Base-by-base conservation (phyloP, 2,797 vertebrate genomes). In the Rhynchotus rufescens region DNA sequence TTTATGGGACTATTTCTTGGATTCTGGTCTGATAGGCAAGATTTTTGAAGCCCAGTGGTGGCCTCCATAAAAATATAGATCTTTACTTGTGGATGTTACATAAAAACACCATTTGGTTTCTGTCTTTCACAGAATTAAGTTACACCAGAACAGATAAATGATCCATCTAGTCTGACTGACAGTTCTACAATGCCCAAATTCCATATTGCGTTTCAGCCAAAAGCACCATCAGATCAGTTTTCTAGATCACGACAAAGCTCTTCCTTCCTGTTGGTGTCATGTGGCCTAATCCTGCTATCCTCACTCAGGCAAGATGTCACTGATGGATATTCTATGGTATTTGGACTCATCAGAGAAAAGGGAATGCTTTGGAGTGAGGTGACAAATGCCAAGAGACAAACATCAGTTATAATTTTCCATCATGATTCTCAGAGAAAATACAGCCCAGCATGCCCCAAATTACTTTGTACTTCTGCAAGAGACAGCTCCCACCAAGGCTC, bases 221-320 rank as follows among this genome's bases (percentile, higher is more conserved):
- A 25, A 36, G 71, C 62, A 87, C 38, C 60, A 81, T 36, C 64
- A 57, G 86, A 87, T 92, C 52, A 59, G 25, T 61, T 90, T 96
- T 47, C n/a, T 52, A 84, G 69, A 94, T 94, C 82, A 94, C 69
- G 93, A 64, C 15, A 71, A 90, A 71, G 20, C 57, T 81, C 14
- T 57, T 90, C 56, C 51, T 34, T 76, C 13, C 4, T 36, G 7
- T 30, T 86, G 61, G 90, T 89, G 71, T 87, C 71, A 21, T 51
- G 40, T 92, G 71, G 66, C 56, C 44, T 84, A 60, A 81, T 91
- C 60, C 80, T 78, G 40, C 60, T 45, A 34, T 52, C 60, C 30
- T 64, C 73, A 73, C 73, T 92, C 30, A 71, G 22, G 67, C 71
- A 84, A 89, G 93, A 95, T 94, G 32, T 66, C 91, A 76, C 60